Evolutionary conservation across 2,888 invertebrate species (phyloP).

Genomic region (Leucoptera coffeella): DNA sequence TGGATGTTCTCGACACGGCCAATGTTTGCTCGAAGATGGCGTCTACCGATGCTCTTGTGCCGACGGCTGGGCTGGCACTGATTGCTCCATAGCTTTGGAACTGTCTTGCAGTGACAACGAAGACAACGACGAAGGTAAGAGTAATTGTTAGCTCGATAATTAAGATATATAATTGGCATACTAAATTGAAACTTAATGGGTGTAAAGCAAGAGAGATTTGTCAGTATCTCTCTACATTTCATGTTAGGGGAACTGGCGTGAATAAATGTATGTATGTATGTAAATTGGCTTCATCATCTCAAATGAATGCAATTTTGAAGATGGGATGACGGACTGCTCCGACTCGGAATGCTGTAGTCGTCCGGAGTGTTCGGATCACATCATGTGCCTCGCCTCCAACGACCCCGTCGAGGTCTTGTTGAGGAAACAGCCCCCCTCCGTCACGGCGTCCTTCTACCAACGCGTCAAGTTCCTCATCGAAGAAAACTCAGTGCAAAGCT

Average conservation of each 20-base stretch:
- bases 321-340: constrained; percentile 96
- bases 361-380: constrained; percentile 79
- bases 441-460: constrained; percentile 96
- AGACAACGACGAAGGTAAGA: constrained; percentile 95
- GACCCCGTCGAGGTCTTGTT: constrained; percentile 95
- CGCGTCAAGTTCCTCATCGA: constrained; percentile 97
- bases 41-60: constrained; percentile 92
- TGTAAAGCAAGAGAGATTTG: too few species aligned
- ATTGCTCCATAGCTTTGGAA: constrained; percentile 91
- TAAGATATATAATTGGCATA: constrained; percentile 11
- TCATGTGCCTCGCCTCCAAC: constrained; percentile 93
- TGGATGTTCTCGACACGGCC: constrained; percentile 89
- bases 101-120: constrained; percentile 89
- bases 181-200: too few species aligned
- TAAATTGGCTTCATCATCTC: constrained; percentile 12
- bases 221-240: background rate
- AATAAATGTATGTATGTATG: too few species aligned
- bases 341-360: constrained; percentile 97
- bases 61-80: constrained; percentile 91
- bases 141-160: background rate
- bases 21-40: constrained; percentile 83
- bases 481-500: constrained; percentile 97
- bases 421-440: constrained; percentile 92
- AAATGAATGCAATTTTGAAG: constrained; percentile 50
- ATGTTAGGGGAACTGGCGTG: background rate